Base-by-base conservation (phyloP, 2,888 invertebrate species). In the Athrips mouffetella region DNA sequence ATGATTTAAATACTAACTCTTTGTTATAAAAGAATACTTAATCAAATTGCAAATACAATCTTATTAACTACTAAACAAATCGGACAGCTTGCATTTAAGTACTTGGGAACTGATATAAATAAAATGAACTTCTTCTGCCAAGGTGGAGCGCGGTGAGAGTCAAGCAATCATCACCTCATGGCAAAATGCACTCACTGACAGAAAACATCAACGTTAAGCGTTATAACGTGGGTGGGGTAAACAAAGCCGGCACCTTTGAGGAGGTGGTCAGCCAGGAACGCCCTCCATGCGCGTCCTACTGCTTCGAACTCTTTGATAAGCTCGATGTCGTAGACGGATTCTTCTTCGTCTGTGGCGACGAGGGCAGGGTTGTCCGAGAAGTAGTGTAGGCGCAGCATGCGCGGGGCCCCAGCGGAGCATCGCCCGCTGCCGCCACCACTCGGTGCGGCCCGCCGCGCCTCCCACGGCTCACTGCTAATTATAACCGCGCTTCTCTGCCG, bases 271-370 rank as follows among this genome's bases (percentile, higher is more conserved):
- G 92, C 92, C 66, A 95, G 90, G 86, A 92, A 92, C 67, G 92
- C 92, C 81, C 93, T 94, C 91, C 94, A 93, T 50, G 92, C 92
- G 60, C 93, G 92, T 62, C 94, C 93, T 63, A 94, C 91, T 58
- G 92, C 90, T 73, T 95, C 95, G 82, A 96, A 96, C 86, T 96
- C 96, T 89, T 95, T 95, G 87, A 95, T 96, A 79, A 94, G 93
- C 77, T 94, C 95, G 79, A 93, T 89, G 60, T 94, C 92, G 86
- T 95, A 94, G 67, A 94, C 93, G 60, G 90, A 84, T 60, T 88
- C 87, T 67, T 90, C 88, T 69, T 80, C 89, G 74, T 90, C 87
- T 87, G 89, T 80, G 84, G 85, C 80, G 91, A 90, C 76, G 90
- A 94, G 89, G 78, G 92, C 90, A 79, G 92, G 92, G 86, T 92